Evolutionary conservation across 2,113 vertebrate genomes (phyloP), one percentile per base, ranked within the genome.

Genomic region (Etheostoma spectabile): DNA sequence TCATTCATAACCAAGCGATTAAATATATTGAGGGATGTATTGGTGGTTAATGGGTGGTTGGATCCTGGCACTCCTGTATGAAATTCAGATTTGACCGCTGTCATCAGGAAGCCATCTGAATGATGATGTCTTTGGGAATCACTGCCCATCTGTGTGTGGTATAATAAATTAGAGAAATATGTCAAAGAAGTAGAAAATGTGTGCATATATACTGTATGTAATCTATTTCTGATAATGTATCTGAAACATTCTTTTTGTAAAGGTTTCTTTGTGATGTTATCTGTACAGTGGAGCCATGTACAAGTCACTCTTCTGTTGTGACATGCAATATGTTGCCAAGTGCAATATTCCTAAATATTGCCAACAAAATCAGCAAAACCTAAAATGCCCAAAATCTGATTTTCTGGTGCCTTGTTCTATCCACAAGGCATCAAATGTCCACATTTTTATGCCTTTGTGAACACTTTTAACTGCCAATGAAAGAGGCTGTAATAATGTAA

Each of bases 21-120:
- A 87, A 92, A 82, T 92, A 83, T 83, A 90, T 91, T 84, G 90
- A 92, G 86, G 90, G 85, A 91, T 91, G 85, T 89, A 89, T 91
- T 87, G 89, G 88, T 89, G 90, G 87, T 93, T 91, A 88, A 92
- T 90, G 89, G 82, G 83, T 72, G 88, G 91, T 91, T 85, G 71
- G 70, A 57, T 84, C 80, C 88, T 91, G 91, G 92, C 91, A 78
- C 74, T 69, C 45, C 42, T 62, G 63, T 68, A 57, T 79, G 83
- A 91, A 84, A 91, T 85, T 90, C 85, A 88, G 80, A 87, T 86
- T 82, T 88, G 86, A 89, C 86, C 74, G 73, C 90, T 91, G 87
- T 91, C 91, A 84, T 90, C 90, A 81, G 76, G 88, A 92, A 83
- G 63, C 67, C 86, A 61, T 75, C 79, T 55, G 46, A 73, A 82